Evolutionary conservation across 2,113 vertebrate genomes (phyloP).

Genomic region (Balaenoptera acutorostrata): DNA sequence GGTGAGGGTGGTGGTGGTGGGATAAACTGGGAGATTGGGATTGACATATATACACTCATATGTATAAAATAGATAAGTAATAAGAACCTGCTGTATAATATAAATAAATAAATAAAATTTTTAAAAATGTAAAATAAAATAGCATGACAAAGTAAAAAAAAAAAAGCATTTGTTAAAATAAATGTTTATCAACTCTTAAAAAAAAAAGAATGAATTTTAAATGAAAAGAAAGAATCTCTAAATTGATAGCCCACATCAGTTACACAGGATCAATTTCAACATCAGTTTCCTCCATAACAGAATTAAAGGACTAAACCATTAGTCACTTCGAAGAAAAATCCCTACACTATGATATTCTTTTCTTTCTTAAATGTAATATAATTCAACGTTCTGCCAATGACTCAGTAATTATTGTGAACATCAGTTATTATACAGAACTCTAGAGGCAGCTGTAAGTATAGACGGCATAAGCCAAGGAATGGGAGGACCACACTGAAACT

Average conservation of each 20-base stretch:
- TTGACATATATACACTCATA: too few relatives aligned
- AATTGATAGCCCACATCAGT: background rate
- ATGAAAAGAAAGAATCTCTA: background rate
- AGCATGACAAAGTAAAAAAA: too few relatives aligned
- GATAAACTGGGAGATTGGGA: too few relatives aligned
- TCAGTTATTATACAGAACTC: background rate
- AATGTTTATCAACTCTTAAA: too few relatives aligned
- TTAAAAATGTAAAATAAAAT: too few relatives aligned
- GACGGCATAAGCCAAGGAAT: background rate
- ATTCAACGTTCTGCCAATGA: background rate
- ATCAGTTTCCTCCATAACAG: background rate
- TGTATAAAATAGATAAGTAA: too few relatives aligned
- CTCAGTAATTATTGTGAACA: background rate
- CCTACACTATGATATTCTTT: background rate
- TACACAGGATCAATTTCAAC: background rate
- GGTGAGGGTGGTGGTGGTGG: too few relatives aligned
- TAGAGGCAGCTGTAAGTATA: background rate
- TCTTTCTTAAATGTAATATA: background rate
- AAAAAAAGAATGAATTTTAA: background rate
- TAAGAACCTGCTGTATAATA: too few relatives aligned
- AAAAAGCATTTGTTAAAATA: too few relatives aligned
- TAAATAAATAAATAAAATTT: too few relatives aligned
- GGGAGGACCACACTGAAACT: background rate
- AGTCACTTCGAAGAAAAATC: background rate
- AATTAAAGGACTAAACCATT: background rate